These are phyloP conservation scores for Stegodyphus mimosarum DNA, from an alignment of 1,140 invertebrate species.

Conservation along the genomic window DNA sequence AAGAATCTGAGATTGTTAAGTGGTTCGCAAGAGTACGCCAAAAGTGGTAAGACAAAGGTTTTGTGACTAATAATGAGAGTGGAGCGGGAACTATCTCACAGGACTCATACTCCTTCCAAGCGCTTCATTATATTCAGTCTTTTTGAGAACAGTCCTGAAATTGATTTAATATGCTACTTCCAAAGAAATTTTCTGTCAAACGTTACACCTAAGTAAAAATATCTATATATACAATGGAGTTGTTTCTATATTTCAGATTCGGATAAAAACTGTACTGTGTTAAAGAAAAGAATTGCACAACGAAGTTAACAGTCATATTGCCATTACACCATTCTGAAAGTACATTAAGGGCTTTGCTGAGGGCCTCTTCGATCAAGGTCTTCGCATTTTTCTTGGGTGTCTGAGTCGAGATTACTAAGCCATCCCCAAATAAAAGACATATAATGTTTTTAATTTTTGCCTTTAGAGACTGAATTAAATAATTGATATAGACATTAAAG, in stretches of 20 bases:
- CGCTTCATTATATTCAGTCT: background rate
- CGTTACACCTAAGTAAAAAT: background rate
- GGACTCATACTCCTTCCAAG: too few relatives aligned
- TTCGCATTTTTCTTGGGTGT: conserved; percentile 4
- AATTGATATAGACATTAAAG: conserved; percentile 23
- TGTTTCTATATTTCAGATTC: background rate
- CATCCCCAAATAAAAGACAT: conserved; percentile 11
- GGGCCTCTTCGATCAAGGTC: background rate
- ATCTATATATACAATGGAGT: background rate
- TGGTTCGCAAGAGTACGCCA: background rate
- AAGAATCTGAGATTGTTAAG: conserved; percentile 20
- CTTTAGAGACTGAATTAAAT: background rate
- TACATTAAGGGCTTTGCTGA: conserved; percentile 3
- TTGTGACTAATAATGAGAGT: background rate
- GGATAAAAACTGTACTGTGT: conserved; percentile 1
- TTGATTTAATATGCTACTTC: background rate
- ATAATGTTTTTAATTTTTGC: background rate
- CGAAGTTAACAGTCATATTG: conserved; percentile 15
- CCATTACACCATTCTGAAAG: conserved; percentile 13
- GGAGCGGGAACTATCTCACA: background rate
- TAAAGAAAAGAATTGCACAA: conserved; percentile 2
- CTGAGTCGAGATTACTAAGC: conserved; percentile 7
- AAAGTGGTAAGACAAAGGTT: background rate
- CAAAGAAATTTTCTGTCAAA: background rate
- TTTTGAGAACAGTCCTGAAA: too few relatives aligned